Evolutionary conservation across 2,888 invertebrate species (phyloP).

Genomic region (Parnassius mnemosyne): DNA sequence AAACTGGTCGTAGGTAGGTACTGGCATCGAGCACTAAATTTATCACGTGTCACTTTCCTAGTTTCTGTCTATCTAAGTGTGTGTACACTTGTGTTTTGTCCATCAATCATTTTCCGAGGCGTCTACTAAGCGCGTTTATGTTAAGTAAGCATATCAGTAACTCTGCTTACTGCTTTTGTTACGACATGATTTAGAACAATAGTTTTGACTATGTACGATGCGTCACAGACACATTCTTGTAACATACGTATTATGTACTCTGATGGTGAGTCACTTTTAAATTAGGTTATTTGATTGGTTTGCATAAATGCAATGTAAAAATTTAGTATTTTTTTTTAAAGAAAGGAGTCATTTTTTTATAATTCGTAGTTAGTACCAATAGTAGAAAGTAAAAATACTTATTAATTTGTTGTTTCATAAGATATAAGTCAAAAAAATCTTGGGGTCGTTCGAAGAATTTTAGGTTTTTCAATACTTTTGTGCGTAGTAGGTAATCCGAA

Average conservation of each 20-base stretch:
- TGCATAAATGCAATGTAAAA: too few species aligned
- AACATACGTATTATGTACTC: constrained; percentile 45
- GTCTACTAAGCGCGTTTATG: constrained; percentile 3
- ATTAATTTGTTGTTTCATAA: too few species aligned
- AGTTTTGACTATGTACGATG: constrained; percentile 47
- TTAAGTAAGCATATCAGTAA: constrained; percentile 6
- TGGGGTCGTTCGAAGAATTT: too few species aligned
- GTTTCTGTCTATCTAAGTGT: neutral
- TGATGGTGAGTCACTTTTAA: constrained; percentile 1
- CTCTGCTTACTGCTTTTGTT: constrained; percentile 15
- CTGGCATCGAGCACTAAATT: neutral
- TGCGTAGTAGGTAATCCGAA: too few species aligned
- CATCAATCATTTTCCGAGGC: constrained; percentile 15
- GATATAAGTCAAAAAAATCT: too few species aligned
- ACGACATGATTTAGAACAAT: constrained; percentile 37
- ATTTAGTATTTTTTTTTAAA: too few species aligned
- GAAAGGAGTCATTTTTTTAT: too few species aligned
- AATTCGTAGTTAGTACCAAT: too few species aligned
- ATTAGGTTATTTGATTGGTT: too few species aligned
- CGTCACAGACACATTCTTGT: constrained; percentile 64
- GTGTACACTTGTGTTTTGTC: constrained; percentile 4
- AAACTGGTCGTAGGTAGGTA: too few species aligned
- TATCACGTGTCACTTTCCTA: neutral
- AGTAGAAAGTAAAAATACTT: too few species aligned
- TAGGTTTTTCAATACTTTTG: too few species aligned